Evolutionary conservation across 2,113 vertebrate species (phyloP), one percentile per base, ranked within the genome.

Genomic region (Stictonetta naevosa): DNA sequence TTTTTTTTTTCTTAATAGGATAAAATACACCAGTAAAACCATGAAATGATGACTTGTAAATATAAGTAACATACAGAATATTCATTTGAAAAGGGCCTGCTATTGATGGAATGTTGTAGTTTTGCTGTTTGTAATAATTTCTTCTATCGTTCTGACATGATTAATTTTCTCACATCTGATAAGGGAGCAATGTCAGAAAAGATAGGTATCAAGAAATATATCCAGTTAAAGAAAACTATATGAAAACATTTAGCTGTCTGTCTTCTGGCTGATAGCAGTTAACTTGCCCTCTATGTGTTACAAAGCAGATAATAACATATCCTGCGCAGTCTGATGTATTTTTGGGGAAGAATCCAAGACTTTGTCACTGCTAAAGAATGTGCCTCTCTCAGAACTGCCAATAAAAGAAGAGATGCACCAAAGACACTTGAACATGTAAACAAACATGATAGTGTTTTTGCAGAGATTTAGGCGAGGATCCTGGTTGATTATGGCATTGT

Each of bases 291-390:
- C 75, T 83, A 4, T 64, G 68, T 69, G 59, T 84, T 83, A 67
- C 48, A 56, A 44, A 88, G 72, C 50, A 93, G 92, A 96, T 72
- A 96, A 60, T 48, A 95, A 79, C 55, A 86, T 19, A 93, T 94
- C 79, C 82, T 77, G 55, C 20, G 42, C 74, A 88, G 62, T 58
- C 55, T 66, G 75, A 69, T 86, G 74, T 71, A 46, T 87, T 92
- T 92, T 63, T 46, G 82, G 82, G 46, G 72, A 11, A 20, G 72
- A 63, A 67, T 86, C 68, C 92, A 94, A 81, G 68, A 59, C 15
- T 11, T 8, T 52, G 34, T 95, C 86, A 96, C 52, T 3, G 3
- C 38, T 90, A 40, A 72, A 90, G 93, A 82, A 95, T 83, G 90
- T 72, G 59, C n/a, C 56, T n/a, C 90, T 92, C 94, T 78, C 79